Evolutionary conservation across 92 coral and sea anemone species (phyloP), one percentile per base, ranked within the genome.

Genomic region (Pocillopora grandis): DNA sequence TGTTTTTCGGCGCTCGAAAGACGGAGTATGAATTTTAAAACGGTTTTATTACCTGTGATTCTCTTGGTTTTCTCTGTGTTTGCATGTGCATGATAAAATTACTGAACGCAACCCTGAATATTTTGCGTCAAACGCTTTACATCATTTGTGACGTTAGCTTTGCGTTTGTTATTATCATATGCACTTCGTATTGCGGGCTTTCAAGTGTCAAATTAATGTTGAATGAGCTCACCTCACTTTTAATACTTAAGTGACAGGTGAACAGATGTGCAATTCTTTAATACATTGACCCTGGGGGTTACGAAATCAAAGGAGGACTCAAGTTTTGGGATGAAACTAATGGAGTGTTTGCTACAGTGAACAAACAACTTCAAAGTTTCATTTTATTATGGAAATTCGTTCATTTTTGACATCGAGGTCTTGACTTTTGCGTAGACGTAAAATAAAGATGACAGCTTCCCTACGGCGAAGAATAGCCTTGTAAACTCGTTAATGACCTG

Each of bases 391-490:
- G 75, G 1, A 1, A 14, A 15, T 14, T 70, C 42, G 17, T 70
- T 17, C 57, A 18, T 6, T 70, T 70, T 70, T 70, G 15, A 37
- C 33, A 36, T 70, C 23, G 10, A 36, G 13, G 75, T 70, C 33
- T 17, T n/a, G 7, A 5, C 16, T 5, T 9, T 37, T 12, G 73
- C 52, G 73, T 20, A 21, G 42, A 21, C 55, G 57, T 42, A 78
- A 63, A 65, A 42, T 52, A 48, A 49, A 23, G 16, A 9, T n/a
- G 81, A 78, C 57, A 78, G 61, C 58, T 35, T 23, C 56, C 78
- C 78, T 27, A 61, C 35, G 56, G 72, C 14, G 72, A 63, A 48
- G 70, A 78, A 78, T 63, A 78, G 66, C 23, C 72, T 63, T 61
- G 70, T 76, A 59, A 60, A 76, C 66, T 33, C 31, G 59, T 36